A percentile compares a stretch with the other conserved stretches of the same genome.
These are phyloP conservation scores for Eristalis intricaria DNA, from an alignment of 2,888 invertebrate genomes.

Conservation along the genomic window DNA sequence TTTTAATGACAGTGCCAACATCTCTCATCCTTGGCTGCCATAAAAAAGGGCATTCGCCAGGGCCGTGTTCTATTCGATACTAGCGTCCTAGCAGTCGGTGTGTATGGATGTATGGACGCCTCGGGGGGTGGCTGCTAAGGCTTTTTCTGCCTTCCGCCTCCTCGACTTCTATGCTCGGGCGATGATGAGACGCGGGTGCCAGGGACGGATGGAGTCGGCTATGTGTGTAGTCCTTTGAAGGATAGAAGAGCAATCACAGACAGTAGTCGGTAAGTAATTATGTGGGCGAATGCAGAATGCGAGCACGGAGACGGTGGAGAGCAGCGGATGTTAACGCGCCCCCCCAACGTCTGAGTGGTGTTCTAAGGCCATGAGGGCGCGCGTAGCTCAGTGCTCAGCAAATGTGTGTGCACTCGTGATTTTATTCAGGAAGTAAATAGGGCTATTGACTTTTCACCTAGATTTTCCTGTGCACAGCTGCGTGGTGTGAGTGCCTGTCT, in stretches of 20 bases:
- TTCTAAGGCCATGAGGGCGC: neutral
- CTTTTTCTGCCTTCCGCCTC: slow-evolving; percentile 1
- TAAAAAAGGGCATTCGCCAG: slow-evolving; percentile 12
- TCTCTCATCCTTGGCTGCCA: slow-evolving; percentile 37
- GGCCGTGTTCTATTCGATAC: neutral
- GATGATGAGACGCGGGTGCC: slow-evolving; percentile 17
- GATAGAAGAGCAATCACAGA: slow-evolving; percentile 56
- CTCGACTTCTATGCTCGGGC: slow-evolving; percentile 28
- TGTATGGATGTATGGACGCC: slow-evolving; percentile 20
- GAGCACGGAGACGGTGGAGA: neutral
- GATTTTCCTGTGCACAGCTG: slow-evolving; percentile 20
- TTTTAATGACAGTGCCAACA: slow-evolving; percentile 43
- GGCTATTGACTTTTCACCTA: slow-evolving; percentile 65
- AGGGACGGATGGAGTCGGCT: slow-evolving; percentile 17
- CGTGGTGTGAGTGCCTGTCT: neutral
- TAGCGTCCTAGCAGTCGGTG: slow-evolving; percentile 8
- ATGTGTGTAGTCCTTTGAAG: neutral
- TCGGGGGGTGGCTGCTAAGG: neutral
- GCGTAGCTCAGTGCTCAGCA: neutral
- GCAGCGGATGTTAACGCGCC: neutral
- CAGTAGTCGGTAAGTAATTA: slow-evolving; percentile 54
- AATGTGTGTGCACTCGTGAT: slow-evolving; percentile 24
- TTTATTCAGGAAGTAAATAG: slow-evolving; percentile 58
- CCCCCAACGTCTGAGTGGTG: slow-evolving; percentile 3
- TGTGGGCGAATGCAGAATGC: slow-evolving; percentile 10